Conservation (phyloP, 2,113 vertebrate species). For the Synodontis membranacea region DNA sequence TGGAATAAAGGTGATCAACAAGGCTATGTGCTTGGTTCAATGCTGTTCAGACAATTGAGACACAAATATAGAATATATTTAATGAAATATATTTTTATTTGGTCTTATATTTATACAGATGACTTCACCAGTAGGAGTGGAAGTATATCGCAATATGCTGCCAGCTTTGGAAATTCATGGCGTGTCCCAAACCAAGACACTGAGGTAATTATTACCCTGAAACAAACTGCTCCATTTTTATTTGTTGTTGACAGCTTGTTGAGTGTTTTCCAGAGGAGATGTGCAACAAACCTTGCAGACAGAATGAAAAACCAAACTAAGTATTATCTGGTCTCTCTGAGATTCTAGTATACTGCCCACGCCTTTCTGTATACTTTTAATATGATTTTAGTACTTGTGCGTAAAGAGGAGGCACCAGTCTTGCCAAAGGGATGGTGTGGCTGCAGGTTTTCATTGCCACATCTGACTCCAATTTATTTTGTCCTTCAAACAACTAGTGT, state of each 20-base stretch:
- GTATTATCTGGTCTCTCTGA: neutral
- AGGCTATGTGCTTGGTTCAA: neutral
- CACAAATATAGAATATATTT: neutral
- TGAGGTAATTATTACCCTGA: constrained; percentile 60
- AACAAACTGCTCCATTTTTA: neutral
- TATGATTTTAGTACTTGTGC: neutral
- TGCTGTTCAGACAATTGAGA: neutral
- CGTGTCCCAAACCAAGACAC: constrained; percentile 71
- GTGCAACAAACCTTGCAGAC: neutral
- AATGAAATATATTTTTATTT: neutral
- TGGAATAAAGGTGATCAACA: neutral
- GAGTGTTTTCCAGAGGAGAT: neutral
- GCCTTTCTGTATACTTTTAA: neutral
- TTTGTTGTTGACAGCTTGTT: neutral
- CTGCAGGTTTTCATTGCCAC: neutral
- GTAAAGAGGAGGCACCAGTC: neutral
- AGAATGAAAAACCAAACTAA: neutral
- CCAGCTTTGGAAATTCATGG: constrained; percentile 88
- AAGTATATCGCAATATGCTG: constrained; percentile 67
- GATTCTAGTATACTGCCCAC: neutral
- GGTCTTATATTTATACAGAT: constrained; percentile 59
- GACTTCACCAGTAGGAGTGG: constrained; percentile 75
- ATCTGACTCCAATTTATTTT: neutral
- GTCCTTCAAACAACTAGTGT: neutral
- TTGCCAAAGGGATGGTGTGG: neutral